These are phyloP conservation scores for Drosophila arizonae DNA, from an alignment of 1,140 invertebrate species.

Conservation along the genomic window DNA sequence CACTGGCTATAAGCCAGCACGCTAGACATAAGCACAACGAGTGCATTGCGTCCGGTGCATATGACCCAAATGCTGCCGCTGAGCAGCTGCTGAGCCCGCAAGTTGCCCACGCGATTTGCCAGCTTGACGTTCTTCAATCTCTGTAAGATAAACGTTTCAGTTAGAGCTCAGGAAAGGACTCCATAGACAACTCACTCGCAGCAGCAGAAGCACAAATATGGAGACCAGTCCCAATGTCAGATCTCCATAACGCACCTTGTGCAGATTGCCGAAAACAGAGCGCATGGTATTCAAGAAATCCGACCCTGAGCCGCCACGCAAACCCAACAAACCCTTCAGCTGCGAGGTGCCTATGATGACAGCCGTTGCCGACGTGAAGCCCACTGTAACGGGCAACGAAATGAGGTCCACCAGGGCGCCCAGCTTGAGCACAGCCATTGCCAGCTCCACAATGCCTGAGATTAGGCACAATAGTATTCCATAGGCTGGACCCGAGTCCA, in stretches of 20 bases:
- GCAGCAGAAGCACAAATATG: slow-evolving; percentile 86
- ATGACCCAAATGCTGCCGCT: slow-evolving; percentile 88
- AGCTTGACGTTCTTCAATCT: slow-evolving; percentile 87
- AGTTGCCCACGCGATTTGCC: slow-evolving; percentile 37
- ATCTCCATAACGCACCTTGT: slow-evolving; percentile 85
- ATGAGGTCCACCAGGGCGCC: slow-evolving; percentile 97
- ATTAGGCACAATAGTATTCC: slow-evolving; percentile 93
- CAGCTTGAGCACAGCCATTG: slow-evolving; percentile 92
- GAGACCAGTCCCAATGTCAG: slow-evolving; percentile 86
- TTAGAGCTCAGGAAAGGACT: not conserved
- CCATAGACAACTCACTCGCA: slow-evolving; percentile 85
- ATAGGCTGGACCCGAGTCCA: slow-evolving; percentile 86
- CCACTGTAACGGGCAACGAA: slow-evolving; percentile 94
- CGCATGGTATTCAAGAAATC: slow-evolving; percentile 86
- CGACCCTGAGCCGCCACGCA: slow-evolving; percentile 86
- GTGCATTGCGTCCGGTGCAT: slow-evolving; percentile 90
- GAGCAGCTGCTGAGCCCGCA: slow-evolving; percentile 67
- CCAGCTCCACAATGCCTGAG: slow-evolving; percentile 90
- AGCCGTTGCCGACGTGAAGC: slow-evolving; percentile 96
- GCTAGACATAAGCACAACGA: slow-evolving; percentile 88
- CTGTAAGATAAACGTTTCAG: slow-evolving; percentile 79
- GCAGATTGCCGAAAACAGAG: slow-evolving; percentile 85
- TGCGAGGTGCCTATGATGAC: slow-evolving; percentile 95
- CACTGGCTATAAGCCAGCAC: slow-evolving; percentile 85
- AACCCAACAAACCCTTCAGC: slow-evolving; percentile 91